Evolutionary conservation across 2,113 vertebrate species (phyloP).

Genomic region (Elanoides forficatus): DNA sequence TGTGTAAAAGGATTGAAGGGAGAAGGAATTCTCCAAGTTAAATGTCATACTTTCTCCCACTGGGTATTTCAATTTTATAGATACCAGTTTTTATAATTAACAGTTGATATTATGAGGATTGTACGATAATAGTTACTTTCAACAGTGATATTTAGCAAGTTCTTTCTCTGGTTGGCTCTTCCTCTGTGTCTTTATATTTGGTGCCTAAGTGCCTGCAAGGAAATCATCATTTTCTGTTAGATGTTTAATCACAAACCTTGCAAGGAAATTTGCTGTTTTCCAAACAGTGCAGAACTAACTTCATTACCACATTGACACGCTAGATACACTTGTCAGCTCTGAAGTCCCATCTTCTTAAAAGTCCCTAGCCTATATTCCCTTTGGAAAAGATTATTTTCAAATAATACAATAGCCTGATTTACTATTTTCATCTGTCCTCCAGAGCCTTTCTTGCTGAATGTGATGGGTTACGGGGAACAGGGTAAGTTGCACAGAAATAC

Average conservation of each 20-base stretch:
- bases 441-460: not conserved
- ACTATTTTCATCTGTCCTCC: not conserved
- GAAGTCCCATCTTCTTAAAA: constrained; percentile 1
- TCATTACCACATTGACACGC: not conserved
- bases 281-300: constrained; percentile 54
- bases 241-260: constrained; percentile 53
- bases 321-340: constrained; percentile 1
- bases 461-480: not conserved
- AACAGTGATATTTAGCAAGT: not conserved
- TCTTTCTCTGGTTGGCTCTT: not conserved
- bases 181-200: not conserved
- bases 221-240: constrained; percentile 49
- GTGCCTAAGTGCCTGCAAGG: constrained; percentile 13
- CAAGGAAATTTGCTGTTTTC: constrained; percentile 49
- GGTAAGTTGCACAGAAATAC: not conserved
- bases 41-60: constrained; percentile 15
- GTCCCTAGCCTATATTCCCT: not conserved
- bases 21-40: not conserved
- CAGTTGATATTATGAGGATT: constrained; percentile 1
- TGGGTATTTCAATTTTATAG: constrained; percentile 5
- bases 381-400: constrained; percentile 20
- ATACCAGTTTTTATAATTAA: constrained; percentile 39
- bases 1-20: not conserved
- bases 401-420: not conserved
- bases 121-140: not conserved